A percentile compares a stretch with the other conserved stretches of the same genome.
Conservation (phyloP, 2,888 invertebrate genomes). For the Hermodice carunculata region DNA sequence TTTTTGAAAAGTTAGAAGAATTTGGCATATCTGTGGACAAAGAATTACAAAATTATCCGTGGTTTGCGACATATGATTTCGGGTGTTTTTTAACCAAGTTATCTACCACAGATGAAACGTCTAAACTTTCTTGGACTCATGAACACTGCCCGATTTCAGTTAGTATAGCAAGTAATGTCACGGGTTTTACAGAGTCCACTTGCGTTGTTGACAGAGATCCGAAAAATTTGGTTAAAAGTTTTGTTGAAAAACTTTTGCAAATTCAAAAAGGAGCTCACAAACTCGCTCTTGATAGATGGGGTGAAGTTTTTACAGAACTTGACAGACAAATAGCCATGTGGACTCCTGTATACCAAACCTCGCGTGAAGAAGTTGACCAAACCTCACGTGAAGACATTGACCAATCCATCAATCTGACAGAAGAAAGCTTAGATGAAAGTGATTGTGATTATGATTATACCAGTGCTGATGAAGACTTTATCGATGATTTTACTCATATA, state of each 20-base stretch:
- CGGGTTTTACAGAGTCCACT: neutral
- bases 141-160: neutral
- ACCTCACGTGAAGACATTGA: no score
- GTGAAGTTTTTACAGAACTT: no score
- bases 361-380: no score
- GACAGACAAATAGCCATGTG: no score
- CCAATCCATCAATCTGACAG: no score
- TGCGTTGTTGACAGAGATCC: conserved; percentile 2
- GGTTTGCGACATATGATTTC: neutral
- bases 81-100: neutral
- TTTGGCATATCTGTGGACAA: no score
- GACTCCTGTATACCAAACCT: no score
- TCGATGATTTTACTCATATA: no score
- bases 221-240: neutral
- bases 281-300: neutral
- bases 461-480: no score
- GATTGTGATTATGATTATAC: no score
- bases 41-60: neutral
- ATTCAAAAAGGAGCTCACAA: neutral
- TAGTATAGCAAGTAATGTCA: neutral
- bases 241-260: neutral
- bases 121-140: neutral
- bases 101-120: neutral
- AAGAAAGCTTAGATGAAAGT: no score
- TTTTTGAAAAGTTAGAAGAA: conserved; percentile 10